A percentile compares a stretch with the other conserved stretches of the same genome.
These are phyloP conservation scores for Mormyrus lacerda DNA, from an alignment of 2,113 vertebrate genomes.

Conservation along the genomic window DNA sequence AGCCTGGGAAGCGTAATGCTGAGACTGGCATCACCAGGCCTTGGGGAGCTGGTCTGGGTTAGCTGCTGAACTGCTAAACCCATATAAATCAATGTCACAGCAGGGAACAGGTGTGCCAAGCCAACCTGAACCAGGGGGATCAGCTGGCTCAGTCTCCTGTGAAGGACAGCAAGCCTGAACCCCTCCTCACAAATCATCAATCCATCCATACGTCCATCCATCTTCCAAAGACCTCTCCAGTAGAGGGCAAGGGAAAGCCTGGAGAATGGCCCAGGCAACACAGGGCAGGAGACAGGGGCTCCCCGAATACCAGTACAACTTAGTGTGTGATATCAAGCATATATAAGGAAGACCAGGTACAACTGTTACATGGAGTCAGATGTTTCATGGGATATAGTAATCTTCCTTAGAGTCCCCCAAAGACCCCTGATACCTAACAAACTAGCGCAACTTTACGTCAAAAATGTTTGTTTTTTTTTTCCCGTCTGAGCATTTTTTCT, in stretches of 20 bases:
- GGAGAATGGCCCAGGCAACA: neutral
- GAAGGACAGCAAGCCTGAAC: neutral
- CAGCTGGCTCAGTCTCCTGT: neutral
- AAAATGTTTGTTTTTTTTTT: neutral
- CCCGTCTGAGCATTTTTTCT: neutral
- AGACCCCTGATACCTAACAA: neutral
- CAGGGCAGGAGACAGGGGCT: neutral
- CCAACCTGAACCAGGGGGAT: neutral
- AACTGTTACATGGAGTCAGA: neutral
- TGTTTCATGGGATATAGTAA: neutral
- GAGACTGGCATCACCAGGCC: neutral
- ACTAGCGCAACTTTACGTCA: neutral
- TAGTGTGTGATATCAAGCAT: neutral
- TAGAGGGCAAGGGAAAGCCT: neutral
- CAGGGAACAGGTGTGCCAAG: neutral
- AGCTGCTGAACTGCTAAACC: neutral
- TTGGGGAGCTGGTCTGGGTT: neutral
- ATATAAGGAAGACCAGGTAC: neutral
- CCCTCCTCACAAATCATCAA: neutral
- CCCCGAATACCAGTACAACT: neutral
- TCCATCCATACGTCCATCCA: neutral
- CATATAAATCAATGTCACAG: neutral
- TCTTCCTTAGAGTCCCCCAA: neutral
- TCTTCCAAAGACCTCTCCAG: neutral
- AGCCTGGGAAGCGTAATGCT: neutral